Evolutionary conservation across 2,797 vertebrate genomes (phyloP), one percentile per base, ranked within the genome.

Genomic region (Pachyuromys duprasi): DNA sequence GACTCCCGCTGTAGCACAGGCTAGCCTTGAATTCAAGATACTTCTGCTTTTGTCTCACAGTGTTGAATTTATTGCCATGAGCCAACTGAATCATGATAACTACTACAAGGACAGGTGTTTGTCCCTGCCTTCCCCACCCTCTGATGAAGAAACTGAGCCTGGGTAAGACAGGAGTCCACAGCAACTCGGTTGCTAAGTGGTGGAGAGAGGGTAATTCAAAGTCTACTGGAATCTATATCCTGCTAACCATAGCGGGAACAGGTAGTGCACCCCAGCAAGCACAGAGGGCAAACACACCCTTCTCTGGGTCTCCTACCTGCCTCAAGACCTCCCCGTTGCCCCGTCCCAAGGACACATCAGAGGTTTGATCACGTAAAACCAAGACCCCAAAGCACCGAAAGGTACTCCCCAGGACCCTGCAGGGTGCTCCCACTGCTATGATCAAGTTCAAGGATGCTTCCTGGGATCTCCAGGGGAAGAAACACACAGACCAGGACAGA

Each of bases 141-240:
- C 81, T 72, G 42, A 1, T 2, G 24, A 94, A 92, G 75, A 93
- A 95, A 95, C 7, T 57, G 79, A 95, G 62, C 78, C 79, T 75
- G 69, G 18, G 12, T 33, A 74, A 81, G 17, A 42, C 57, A 70
- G 60, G 75, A 80, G 36, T 42, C 39, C 76, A 65, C 74, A 83
- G 55, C 70, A 24, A 42, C 39, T 92, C 0, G 9, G 76, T 67
- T 86, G 26, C 45, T 17, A 65, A 2, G 36, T 55, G 70, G 42
- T 1, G 0, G 45, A 67, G 28, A 62, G 8, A 31, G 60, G 69
- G 5, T 45, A 62, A n/a, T 45, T 80, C 60, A 49, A 78, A 39
- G 63, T 91, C 84, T 81, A 28, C 2, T 0, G 7, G 89, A 67
- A 60, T 55, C 62, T 45, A 84, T 74, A 53, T 14, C 55, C 93